Percentiles rank a stretch among this genome's conserved stretches.
These are phyloP conservation scores for Sibirionetta formosa DNA, from an alignment of 2,797 vertebrate genomes.

Conservation along the genomic window DNA sequence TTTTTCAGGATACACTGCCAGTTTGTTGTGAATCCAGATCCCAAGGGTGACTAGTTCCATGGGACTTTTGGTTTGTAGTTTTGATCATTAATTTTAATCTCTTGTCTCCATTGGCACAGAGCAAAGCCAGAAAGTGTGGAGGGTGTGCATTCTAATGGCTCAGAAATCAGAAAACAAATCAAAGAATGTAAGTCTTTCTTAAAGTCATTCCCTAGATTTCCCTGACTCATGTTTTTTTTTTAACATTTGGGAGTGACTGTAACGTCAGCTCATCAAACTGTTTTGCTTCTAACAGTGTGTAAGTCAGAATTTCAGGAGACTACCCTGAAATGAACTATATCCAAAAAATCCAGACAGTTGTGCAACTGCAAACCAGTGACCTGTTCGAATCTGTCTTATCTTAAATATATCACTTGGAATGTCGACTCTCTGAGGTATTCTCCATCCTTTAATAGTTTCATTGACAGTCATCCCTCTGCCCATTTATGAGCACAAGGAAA, in stretches of 20 bases:
- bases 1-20: background rate
- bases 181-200: background rate
- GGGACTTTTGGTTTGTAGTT: background rate
- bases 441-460: constrained; percentile 44
- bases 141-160: background rate
- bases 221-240: constrained; percentile 29
- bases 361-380: constrained; percentile 55
- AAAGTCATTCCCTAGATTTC: constrained; percentile 10
- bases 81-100: background rate
- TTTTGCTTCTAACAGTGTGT: background rate
- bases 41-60: background rate
- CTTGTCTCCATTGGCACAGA: background rate
- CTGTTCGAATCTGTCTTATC: constrained; percentile 67
- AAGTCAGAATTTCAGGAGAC: constrained; percentile 44
- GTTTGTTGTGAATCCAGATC: background rate
- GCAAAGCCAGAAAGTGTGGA: background rate
- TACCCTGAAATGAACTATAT: constrained; percentile 39
- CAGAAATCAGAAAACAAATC: constrained; percentile 4
- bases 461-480: constrained; percentile 59
- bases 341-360: constrained; percentile 63
- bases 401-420: constrained; percentile 45
- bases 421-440: constrained; percentile 35
- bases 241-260: constrained; percentile 20
- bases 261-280: constrained; percentile 34
- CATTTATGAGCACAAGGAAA: constrained; percentile 51